Base-by-base conservation (phyloP, 1,140 invertebrate genomes). In the Penaeus indicus region DNA sequence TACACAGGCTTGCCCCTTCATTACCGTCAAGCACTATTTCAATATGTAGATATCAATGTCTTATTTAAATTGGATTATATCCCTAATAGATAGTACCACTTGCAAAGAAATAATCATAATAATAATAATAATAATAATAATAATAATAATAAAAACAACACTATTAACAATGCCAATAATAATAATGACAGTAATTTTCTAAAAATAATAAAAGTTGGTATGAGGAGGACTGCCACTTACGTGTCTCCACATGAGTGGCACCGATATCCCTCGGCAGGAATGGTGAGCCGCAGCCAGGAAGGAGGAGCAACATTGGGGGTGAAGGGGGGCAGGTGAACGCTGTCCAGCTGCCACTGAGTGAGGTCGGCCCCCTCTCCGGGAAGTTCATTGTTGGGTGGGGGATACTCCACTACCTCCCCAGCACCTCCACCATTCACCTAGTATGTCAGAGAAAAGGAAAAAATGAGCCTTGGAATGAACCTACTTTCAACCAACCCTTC, bases 211-310 rank as follows among this genome's bases (percentile, higher is more conserved):
- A 11, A 13, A 42, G 27, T 25, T 0, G 21, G 42, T 3, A 32
- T 32, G 47, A 72, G 38, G 72, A 25, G 38, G 27, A 38, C 8
- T 75, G 22, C 22, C n/a, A 88, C 90, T 88, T 67, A 91, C 90
- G 86, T 91, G 78, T 91, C 90, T 32, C 89, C 90, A 60, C 90
- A 91, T 18, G 89, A 88, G 25, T 86, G 88, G 64, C 90, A 91
- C 13, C 89, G 86, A 79, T 91, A 91, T 13, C 90, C 90, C 63
- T 91, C 89, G 3, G 90, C 82, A 3, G 90, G 90, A 63, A 91
- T 91, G 77, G 90, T 91, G 60, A 90, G 83, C 18, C 90, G 82
- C n/a, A 91, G 67, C 90, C 90, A 91, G 60, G 89, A 64, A 4
- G 90, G 90, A 27, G 90, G 88, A n/a, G 86, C 84, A 19, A 90